Conservation (phyloP, 2,113 vertebrate genomes). For the Grallaria varia region DNA sequence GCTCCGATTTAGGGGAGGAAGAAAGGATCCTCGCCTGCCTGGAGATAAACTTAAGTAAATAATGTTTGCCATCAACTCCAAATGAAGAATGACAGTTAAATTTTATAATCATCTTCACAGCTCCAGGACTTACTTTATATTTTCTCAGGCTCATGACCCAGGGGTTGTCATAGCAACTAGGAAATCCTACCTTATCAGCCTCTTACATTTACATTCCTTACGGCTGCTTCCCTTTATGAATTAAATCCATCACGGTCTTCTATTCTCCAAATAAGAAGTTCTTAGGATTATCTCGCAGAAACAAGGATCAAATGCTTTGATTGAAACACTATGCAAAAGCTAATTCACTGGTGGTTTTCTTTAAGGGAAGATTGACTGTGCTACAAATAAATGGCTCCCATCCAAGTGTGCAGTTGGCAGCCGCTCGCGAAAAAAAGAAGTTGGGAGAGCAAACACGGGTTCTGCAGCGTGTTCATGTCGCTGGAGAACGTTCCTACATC, state of each 20-base stretch:
- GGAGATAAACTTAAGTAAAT: constrained; percentile 84
- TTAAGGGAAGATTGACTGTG: constrained; percentile 60
- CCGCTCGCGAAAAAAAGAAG: not conserved
- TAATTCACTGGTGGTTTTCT: constrained; percentile 75
- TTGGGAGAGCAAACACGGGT: not conserved
- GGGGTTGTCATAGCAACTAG: constrained; percentile 87
- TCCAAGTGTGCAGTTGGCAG: constrained; percentile 57
- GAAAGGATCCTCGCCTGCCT: constrained; percentile 68
- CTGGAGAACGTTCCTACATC: not conserved
- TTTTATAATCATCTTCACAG: constrained; percentile 89
- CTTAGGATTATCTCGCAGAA: constrained; percentile 82
- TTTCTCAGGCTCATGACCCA: constrained; percentile 84
- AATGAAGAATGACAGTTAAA: constrained; percentile 91
- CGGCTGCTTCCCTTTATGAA: constrained; percentile 81
- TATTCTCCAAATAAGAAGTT: constrained; percentile 84
- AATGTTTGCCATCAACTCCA: constrained; percentile 84
- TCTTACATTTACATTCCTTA: constrained; percentile 83
- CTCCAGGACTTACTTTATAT: constrained; percentile 84
- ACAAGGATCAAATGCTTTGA: constrained; percentile 84
- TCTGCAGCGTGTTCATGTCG: not conserved
- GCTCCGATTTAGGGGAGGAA: constrained; percentile 51
- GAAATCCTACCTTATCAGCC: constrained; percentile 87
- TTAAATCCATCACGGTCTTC: constrained; percentile 82
- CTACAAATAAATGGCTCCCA: constrained; percentile 71
- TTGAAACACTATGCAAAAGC: constrained; percentile 78